These are phyloP conservation scores for Phylloscopus trochilus DNA, from an alignment of 2,113 vertebrate genomes.

Conservation along the genomic window DNA sequence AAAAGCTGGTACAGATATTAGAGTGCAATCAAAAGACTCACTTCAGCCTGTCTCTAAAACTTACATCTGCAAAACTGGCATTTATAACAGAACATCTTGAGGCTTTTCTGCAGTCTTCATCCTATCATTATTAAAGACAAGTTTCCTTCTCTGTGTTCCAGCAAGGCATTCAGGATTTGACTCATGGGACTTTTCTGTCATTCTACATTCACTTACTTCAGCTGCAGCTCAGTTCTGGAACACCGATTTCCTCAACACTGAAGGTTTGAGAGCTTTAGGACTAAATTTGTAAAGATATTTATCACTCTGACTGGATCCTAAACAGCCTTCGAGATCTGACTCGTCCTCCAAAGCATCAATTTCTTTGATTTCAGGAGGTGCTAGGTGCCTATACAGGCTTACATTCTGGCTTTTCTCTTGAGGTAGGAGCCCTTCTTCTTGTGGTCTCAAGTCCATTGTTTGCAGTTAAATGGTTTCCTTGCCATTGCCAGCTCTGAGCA, in stretches of 20 bases:
- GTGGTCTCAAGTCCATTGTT: not conserved
- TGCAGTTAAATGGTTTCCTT: not conserved
- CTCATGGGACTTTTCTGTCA: not conserved
- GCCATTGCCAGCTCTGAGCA: not conserved
- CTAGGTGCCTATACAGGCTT: not conserved
- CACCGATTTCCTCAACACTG: not conserved
- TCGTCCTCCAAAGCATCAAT: not conserved
- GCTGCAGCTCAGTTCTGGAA: not conserved
- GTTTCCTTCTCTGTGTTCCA: not conserved
- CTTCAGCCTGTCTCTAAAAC: not conserved
- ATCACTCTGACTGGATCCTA: not conserved
- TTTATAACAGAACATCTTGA: not conserved
- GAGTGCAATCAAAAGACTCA: not conserved
- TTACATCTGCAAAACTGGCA: not conserved
- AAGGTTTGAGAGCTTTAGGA: not conserved
- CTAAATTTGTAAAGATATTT: not conserved
- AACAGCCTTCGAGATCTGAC: not conserved
- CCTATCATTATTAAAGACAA: not conserved
- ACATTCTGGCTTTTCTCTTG: not conserved
- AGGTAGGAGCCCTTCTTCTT: not conserved
- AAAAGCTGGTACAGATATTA: not conserved
- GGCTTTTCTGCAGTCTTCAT: not conserved
- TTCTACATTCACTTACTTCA: not conserved
- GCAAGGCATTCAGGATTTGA: not conserved
- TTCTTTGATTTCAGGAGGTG: not conserved